phyloP scores from a whole-genome alignment of 2,888 invertebrate genomes.

The Tetragonula carbonaria region DNA sequence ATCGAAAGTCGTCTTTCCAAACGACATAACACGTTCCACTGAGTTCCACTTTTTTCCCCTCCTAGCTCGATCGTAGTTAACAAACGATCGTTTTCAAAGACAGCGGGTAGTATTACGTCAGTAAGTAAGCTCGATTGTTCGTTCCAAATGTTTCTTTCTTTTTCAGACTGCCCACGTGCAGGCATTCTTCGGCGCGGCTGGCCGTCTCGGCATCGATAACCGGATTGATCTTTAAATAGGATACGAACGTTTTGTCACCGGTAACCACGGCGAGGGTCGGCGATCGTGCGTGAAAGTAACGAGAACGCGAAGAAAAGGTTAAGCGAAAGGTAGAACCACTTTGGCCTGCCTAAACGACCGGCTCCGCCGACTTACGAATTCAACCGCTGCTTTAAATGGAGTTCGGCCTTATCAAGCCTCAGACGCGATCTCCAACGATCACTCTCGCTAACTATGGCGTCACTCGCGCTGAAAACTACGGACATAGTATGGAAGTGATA shows the following conservation, averaged over 20 bases:
- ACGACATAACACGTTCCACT: too few species aligned
- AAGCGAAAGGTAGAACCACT: slow-evolving; percentile 65
- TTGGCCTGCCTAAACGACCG: slow-evolving; percentile 42
- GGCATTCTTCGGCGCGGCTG: slow-evolving; percentile 53
- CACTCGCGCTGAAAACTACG: too few species aligned
- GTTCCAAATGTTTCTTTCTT: slow-evolving; percentile 28
- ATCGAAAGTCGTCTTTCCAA: background rate
- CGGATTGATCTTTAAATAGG: slow-evolving; percentile 69
- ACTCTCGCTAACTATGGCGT: background rate
- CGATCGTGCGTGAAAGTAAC: slow-evolving; percentile 68
- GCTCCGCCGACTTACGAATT: slow-evolving; percentile 33
- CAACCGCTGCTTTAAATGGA: slow-evolving; percentile 52
- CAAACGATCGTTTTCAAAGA: slow-evolving; percentile 3
- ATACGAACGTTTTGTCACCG: slow-evolving; percentile 63
- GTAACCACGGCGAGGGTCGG: slow-evolving; percentile 45
- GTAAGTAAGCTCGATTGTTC: slow-evolving; percentile 12
- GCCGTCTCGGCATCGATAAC: slow-evolving; percentile 52
- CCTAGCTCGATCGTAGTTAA: background rate
- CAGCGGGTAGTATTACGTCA: slow-evolving; percentile 12
- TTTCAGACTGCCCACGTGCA: slow-evolving; percentile 42
- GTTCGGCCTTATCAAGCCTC: slow-evolving; percentile 38
- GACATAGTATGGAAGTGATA: too few species aligned
- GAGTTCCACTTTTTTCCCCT: background rate
- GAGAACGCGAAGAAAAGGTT: slow-evolving; percentile 65
- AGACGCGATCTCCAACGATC: slow-evolving; percentile 14